Base-by-base conservation (phyloP, 1,140 invertebrate genomes). In the Lithobius niger region DNA sequence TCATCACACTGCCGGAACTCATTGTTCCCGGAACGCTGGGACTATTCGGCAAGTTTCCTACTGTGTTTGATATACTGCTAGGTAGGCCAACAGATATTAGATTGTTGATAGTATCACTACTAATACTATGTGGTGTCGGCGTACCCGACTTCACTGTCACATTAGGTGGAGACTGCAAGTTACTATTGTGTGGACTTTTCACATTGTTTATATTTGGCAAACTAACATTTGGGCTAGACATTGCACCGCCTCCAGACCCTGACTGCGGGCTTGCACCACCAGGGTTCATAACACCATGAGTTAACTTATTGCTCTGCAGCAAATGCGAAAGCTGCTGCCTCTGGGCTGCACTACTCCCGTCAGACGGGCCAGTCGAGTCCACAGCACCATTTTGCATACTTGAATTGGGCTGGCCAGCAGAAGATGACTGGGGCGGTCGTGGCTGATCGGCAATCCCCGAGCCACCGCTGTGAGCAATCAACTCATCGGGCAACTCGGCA, bases 401-500 rank as follows among this genome's bases (percentile, higher is more conserved):
- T 21, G 55, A 16, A 13, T 53, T n/a, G 13, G 54, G 27, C 26
- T 48, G 44, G 1, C 36, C 31, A 28, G 47, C 40, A 15, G 49
- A 54, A 15, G 40, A 16, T 13, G 49, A 27, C 48, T 44, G 18
- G 3, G 57, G 48, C 26, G 65, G 24, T 27, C 51, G 48, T 16
- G 18, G 36, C 28, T 59, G 44, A 28, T 60, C 61, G 48, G 58
- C 54, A 43, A 54, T 47, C 40, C 54, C 57, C 53, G 54, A 57
- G 27, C 16, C 4, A 26, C 62, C 64, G 59, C 58, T 60, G 44
- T 63, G 57, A 22, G 57, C 59, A 59, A 91, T 84, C 51, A 95
- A 73, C 72, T 94, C 91, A 76, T 94, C 89, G 28, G 90, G 90
- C 57, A 95, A 24, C 18, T 52, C 54, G 2, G 54, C 54, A 16